Evolutionary conservation across 2,888 invertebrate species (phyloP), one percentile per base, ranked within the genome.

Genomic region (Nowickia ferox): DNA sequence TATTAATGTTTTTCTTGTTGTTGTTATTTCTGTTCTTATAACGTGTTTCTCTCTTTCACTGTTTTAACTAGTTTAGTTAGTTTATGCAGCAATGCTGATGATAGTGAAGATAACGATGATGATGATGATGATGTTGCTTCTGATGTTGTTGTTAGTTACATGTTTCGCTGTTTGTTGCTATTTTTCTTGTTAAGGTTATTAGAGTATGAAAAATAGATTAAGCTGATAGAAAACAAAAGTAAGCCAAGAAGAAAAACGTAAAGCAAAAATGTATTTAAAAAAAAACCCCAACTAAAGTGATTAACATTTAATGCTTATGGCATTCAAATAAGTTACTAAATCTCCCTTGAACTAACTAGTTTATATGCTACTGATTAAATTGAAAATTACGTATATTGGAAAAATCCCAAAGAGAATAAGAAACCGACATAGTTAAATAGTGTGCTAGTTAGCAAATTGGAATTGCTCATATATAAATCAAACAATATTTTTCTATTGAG

Each of bases 171-270:
- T 44, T 30, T 69, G 42, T 38, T 61, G 42, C 42, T 76, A 11
- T 63, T 74, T 22, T 51, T 69, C 48, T 65, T 51, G 69, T 83
- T 80, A 48, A 55, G 79, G 76, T 86, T 83, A 86, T 86, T 86
- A 83, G 83, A 69, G 83, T 83, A 86, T 86, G 72, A 86, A 86
- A 76, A 83, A 86, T 80, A 83, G 83, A 86, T 86, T 86, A 83
- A 48, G 68, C 71, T 76, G 76, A 77, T 69, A 83, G 76, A 82
- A 82, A 86, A 59, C 66, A 59, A 84, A 72, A 78, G 59, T 66
- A 42, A 13, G 38, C 2, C n/a, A 38, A 71, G 42, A n/a, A 2
- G 13, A 61, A 42, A 72, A 66, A 77, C 61, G 42, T 46, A 22
- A 5, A 72, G 46, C 19, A 61, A 66, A 72, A 77, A 59, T 51